Conservation (phyloP, 2,113 vertebrate species). For the Laticauda laticaudata region DNA sequence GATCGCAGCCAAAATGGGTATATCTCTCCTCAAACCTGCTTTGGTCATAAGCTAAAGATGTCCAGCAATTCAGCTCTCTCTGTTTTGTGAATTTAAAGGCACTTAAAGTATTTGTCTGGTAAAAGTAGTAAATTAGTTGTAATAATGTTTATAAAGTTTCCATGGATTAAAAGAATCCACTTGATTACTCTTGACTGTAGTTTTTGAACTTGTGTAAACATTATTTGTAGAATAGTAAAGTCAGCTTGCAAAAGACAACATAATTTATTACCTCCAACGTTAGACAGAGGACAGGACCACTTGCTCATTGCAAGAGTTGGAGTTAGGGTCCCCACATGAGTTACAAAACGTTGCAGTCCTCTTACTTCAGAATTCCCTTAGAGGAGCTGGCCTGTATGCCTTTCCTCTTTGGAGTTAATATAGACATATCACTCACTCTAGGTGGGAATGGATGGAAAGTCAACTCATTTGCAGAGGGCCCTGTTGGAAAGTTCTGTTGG, state of each 20-base stretch:
- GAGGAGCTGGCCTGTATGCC: too few relatives aligned
- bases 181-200: neutral
- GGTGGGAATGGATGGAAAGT: too few relatives aligned
- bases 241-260: neutral
- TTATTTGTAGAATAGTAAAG: neutral
- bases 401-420: too few relatives aligned
- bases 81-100: fast-evolving
- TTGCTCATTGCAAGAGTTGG: neutral
- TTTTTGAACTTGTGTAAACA: neutral
- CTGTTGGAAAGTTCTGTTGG: too few relatives aligned
- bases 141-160: slow-evolving; percentile 47
- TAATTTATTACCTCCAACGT: too few relatives aligned
- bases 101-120: neutral
- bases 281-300: neutral
- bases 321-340: neutral
- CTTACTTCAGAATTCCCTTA: neutral
- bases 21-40: neutral
- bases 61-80: neutral
- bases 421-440: too few relatives aligned
- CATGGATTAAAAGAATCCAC: slow-evolving; percentile 22
- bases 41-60: neutral
- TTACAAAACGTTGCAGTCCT: neutral
- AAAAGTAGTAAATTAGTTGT: slow-evolving; percentile 13
- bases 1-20: too few relatives aligned
- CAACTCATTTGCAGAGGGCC: too few relatives aligned